Evolutionary conservation across 2,797 vertebrate genomes (phyloP), one percentile per base, ranked within the genome.

Genomic region (Cirrhinus mrigala): DNA sequence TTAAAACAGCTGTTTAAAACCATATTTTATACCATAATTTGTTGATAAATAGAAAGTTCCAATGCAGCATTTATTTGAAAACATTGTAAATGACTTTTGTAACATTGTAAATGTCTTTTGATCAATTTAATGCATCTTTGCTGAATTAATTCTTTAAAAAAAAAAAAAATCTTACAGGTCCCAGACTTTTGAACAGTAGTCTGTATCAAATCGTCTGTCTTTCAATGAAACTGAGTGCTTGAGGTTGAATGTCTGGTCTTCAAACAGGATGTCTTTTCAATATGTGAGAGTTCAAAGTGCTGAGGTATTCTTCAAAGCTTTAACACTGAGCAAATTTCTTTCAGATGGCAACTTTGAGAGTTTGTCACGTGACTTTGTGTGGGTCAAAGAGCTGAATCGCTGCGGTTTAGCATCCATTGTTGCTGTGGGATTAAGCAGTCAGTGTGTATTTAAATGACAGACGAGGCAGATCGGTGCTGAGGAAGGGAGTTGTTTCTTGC

Each of bases 221-320:
- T 37, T 60, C 48, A 33, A 24, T 77, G 76, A 46, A 87, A 66
- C 70, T 4, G n/a, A 69, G 81, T 75, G 69, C 83, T 82, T 66
- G 81, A 82, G 79, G 62, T 74, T 86, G 73, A 80, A 87, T 64
- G 81, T 75, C 74, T 81, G 80, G 24, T 79, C 86, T 90, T 88
- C 87, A 90, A 88, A 90, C 82, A 87, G 82, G 77, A 83, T 70
- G 81, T 86, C 83, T 87, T 86, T 79, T 86, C 85, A 88, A 68
- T 71, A 52, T 85, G 86, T 79, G 76, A 74, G 76, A 83, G 86
- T 88, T 90, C 87, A 89, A 90, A 90, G 84, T 83, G 44, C 22
- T 76, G 75, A 86, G 68, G 71, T 16, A 68, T 48, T 87, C 86
- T 89, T 90, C 86, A 90, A 89, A 87, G 89, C 82, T 52, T 3